These are phyloP conservation scores for Spodoptera frugiperda DNA, from an alignment of 1,140 invertebrate genomes.

Conservation along the genomic window DNA sequence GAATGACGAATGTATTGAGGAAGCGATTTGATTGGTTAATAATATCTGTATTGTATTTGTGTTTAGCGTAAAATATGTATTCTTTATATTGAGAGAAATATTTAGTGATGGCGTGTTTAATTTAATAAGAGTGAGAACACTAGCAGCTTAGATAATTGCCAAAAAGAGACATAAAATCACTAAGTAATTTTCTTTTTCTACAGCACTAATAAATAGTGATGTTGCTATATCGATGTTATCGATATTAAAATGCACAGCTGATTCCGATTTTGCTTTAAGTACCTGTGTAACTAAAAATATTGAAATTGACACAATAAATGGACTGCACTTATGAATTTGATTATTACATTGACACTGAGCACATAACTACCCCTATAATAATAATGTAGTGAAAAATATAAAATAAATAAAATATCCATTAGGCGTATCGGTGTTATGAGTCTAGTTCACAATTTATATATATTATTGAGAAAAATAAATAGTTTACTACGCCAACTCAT, in stretches of 20 bases:
- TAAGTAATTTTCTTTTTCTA: constrained; percentile 5
- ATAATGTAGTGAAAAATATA: constrained; percentile 60
- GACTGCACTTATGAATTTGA: constrained; percentile 34
- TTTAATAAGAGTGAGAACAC: background rate
- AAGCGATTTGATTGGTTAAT: constrained; percentile 11
- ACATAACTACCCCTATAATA: constrained; percentile 61
- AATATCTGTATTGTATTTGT: constrained; percentile 1
- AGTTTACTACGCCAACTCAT: constrained; percentile 71
- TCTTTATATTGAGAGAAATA: background rate
- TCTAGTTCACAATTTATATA: constrained; percentile 75
- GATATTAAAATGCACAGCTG: too few species aligned
- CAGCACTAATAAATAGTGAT: too few species aligned
- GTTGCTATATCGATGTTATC: too few species aligned
- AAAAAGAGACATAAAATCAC: background rate
- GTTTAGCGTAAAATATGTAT: background rate
- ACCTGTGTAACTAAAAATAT: background rate
- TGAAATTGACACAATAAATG: background rate
- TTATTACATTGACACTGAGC: constrained; percentile 37
- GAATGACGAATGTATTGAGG: background rate
- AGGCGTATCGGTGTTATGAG: constrained; percentile 79
- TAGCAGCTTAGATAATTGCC: constrained; percentile 1
- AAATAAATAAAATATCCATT: constrained; percentile 68
- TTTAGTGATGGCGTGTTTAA: background rate
- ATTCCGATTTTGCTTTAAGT: background rate
- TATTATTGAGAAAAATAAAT: constrained; percentile 59